Evolutionary conservation across 2,888 invertebrate species (phyloP).

Genomic region (Plemyria rubiginata): DNA sequence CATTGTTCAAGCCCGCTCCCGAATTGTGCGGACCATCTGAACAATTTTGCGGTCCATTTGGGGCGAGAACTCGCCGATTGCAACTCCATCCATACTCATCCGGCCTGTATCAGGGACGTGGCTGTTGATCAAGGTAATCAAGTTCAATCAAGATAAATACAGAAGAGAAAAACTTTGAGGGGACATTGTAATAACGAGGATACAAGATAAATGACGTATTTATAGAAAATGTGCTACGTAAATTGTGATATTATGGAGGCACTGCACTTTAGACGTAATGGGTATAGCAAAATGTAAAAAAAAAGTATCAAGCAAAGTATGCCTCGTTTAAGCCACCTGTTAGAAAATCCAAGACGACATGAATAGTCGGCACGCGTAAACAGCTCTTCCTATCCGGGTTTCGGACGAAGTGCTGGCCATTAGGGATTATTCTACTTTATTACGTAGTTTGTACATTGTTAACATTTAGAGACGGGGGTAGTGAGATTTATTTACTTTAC

Average conservation of each 20-base stretch:
- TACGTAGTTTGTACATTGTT: constrained; percentile 29
- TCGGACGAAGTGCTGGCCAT: constrained; percentile 27
- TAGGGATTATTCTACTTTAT: constrained; percentile 35
- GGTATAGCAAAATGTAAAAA: no score
- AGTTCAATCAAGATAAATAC: no score
- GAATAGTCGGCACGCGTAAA: not conserved
- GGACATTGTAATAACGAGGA: no score
- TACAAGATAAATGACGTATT: no score
- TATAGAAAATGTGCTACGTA: no score
- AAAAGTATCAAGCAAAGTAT: no score
- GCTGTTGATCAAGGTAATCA: no score
- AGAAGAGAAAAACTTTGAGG: no score
- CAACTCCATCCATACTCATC: constrained; percentile 8
- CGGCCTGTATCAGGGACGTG: constrained; percentile 6
- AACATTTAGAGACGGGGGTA: constrained; percentile 22
- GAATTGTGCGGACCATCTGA: constrained; percentile 61
- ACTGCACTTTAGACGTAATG: no score
- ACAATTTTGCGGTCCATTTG: constrained; percentile 41
- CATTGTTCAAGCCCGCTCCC: constrained; percentile 56
- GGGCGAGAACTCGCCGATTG: constrained; percentile 29
- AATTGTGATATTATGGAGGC: no score
- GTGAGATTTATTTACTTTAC: constrained; percentile 1
- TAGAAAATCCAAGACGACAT: not conserved
- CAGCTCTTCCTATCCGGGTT: constrained; percentile 3
- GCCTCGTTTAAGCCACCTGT: no score